Conservation (phyloP, 2,797 vertebrate genomes). For the Gorsachius magnificus region DNA sequence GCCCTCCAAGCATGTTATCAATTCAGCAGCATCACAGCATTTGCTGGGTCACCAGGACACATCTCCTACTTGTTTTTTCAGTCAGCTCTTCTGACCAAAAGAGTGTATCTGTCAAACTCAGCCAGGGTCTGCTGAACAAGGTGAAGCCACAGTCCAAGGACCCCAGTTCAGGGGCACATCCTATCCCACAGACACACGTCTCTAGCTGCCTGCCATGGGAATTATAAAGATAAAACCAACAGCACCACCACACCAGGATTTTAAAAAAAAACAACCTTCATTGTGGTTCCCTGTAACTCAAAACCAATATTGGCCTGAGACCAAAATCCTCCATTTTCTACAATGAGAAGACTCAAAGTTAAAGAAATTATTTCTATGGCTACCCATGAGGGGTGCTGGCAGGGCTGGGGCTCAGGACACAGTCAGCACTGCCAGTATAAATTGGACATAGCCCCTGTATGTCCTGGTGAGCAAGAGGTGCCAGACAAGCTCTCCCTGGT, state of each 20-base stretch:
- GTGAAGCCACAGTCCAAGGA: not conserved
- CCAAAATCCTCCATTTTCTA: not conserved
- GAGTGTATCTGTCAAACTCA: not conserved
- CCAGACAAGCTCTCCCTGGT: not conserved
- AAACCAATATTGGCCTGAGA: not conserved
- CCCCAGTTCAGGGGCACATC: not conserved
- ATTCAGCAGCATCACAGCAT: not conserved
- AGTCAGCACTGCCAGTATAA: not conserved
- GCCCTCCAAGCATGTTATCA: accelerated
- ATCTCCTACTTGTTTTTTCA: not conserved
- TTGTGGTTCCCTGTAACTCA: not conserved
- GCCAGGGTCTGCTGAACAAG: not conserved
- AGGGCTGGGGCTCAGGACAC: not conserved
- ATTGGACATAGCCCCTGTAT: not conserved
- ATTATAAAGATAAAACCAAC: not conserved
- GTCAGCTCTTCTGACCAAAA: not conserved
- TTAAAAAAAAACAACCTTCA: too few relatives aligned
- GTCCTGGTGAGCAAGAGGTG: not conserved
- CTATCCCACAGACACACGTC: accelerated
- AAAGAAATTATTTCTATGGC: not conserved
- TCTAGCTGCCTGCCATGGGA: not conserved
- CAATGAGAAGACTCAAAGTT: not conserved
- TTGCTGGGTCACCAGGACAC: not conserved
- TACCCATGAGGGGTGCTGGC: not conserved
- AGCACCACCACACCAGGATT: not conserved